Conservation (phyloP, 92 coral and sea anemone genomes). For the Actinernus sp. region DNA sequence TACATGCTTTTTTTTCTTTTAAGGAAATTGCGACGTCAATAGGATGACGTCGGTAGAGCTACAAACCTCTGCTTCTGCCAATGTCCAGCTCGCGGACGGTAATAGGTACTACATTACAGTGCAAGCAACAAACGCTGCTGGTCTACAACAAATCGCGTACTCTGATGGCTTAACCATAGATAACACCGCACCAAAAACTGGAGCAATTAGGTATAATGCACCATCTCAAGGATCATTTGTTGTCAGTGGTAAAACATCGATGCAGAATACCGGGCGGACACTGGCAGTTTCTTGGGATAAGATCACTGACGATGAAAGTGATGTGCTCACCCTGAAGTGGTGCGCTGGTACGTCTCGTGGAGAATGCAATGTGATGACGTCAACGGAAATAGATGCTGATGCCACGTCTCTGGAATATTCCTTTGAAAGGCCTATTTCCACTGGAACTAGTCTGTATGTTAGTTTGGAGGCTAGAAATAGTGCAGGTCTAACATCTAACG, state of each 20-base stretch:
- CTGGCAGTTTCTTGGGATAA: conserved; percentile 65
- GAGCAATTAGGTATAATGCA: conserved; percentile 21
- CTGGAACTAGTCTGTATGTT: conserved; percentile 68
- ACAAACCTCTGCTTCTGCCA: conserved; percentile 30
- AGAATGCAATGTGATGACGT: conserved; percentile 55
- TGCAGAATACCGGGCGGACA: conserved; percentile 47
- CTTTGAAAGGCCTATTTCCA: conserved; percentile 57
- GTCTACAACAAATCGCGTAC: conserved; percentile 65
- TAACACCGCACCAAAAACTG: conserved; percentile 67
- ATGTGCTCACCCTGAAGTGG: conserved; percentile 48
- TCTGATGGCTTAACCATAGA: conserved; percentile 92
- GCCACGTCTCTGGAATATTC: conserved; percentile 8
- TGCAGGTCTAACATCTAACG: conserved; percentile 68
- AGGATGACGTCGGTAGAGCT: conserved; percentile 63
- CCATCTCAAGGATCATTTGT: too few relatives aligned
- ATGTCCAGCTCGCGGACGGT: conserved; percentile 61
- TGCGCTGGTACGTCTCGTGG: conserved; percentile 68
- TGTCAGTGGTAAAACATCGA: background rate
- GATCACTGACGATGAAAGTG: conserved; percentile 73
- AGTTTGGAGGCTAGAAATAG: conserved; percentile 75
- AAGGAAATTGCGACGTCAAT: conserved; percentile 78
- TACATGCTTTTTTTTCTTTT: background rate
- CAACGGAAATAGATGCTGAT: conserved; percentile 43
- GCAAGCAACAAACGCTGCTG: conserved; percentile 84
- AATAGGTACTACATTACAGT: conserved; percentile 76